A percentile compares a stretch with the other conserved stretches of the same genome.
These are phyloP conservation scores for Panopea generosa DNA, from an alignment of 2,888 invertebrate genomes.

Conservation along the genomic window DNA sequence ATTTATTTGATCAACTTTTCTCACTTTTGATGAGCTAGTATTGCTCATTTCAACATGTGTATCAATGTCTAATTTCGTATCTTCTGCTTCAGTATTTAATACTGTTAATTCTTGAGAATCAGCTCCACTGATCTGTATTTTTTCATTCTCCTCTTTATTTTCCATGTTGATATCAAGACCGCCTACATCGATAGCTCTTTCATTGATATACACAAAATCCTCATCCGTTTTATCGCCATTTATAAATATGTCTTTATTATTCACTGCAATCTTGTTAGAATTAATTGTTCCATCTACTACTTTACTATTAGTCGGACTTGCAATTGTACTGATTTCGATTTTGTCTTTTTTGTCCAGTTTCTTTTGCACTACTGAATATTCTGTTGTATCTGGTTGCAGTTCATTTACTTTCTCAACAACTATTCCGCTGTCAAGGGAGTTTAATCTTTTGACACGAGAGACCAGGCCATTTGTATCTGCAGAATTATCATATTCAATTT, in stretches of 20 bases:
- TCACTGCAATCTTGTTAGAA: neutral
- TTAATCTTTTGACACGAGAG: slow-evolving; percentile 29
- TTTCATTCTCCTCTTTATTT: too few species aligned
- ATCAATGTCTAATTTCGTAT: too few species aligned
- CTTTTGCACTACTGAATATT: slow-evolving; percentile 47
- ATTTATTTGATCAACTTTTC: slow-evolving; percentile 20
- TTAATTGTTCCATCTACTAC: neutral
- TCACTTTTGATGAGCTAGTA: slow-evolving; percentile 19
- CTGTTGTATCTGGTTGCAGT: slow-evolving; percentile 11
- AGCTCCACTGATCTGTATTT: too few species aligned
- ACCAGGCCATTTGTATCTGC: neutral
- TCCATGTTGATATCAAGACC: neutral
- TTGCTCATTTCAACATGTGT: neutral
- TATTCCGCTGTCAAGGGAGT: slow-evolving; percentile 59
- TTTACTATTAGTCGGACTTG: neutral
- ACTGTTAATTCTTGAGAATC: too few species aligned
- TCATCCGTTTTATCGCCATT: slow-evolving; percentile 52
- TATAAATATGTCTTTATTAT: slow-evolving; percentile 16
- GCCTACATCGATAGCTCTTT: slow-evolving; percentile 40
- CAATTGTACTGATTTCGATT: neutral
- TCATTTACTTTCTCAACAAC: slow-evolving; percentile 49
- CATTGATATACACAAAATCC: slow-evolving; percentile 48
- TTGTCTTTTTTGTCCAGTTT: neutral
- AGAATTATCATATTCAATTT: neutral
- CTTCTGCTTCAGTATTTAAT: slow-evolving; percentile 1